A percentile compares a stretch with the other conserved stretches of the same genome.
These are phyloP conservation scores for Drusus annulatus DNA, from an alignment of 1,140 invertebrate genomes.

Conservation along the genomic window DNA sequence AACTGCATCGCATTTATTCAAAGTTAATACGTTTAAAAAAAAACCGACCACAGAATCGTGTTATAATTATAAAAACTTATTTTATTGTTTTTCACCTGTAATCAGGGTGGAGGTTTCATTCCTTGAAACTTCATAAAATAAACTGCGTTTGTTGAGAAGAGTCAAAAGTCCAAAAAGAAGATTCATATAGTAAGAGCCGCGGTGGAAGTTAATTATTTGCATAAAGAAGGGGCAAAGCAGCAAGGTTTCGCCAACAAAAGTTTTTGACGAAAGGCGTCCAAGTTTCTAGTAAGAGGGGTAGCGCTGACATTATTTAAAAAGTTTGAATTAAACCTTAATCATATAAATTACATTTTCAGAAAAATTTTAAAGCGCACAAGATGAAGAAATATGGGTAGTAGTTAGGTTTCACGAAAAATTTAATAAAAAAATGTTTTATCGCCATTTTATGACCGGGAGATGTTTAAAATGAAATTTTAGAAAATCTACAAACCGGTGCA, in stretches of 20 bases:
- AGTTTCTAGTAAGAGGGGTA: slow-evolving; percentile 40
- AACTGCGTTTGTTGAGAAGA: slow-evolving; percentile 32
- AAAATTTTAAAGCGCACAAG: not conserved
- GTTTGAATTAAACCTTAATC: slow-evolving; percentile 38
- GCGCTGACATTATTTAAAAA: slow-evolving; percentile 46
- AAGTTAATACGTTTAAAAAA: too few relatives aligned
- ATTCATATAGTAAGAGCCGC: slow-evolving; percentile 50
- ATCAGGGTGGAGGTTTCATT: not conserved
- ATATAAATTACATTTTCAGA: slow-evolving; percentile 33
- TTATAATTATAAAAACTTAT: too few relatives aligned
- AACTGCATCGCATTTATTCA: too few relatives aligned
- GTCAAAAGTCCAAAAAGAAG: slow-evolving; percentile 44
- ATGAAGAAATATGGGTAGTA: too few relatives aligned
- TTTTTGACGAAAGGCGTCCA: slow-evolving; percentile 55
- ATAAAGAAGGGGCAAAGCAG: slow-evolving; percentile 54
- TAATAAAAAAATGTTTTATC: too few relatives aligned
- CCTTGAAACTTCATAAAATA: slow-evolving; percentile 5
- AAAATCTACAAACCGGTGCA: too few relatives aligned
- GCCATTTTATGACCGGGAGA: too few relatives aligned
- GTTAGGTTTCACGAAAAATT: too few relatives aligned
- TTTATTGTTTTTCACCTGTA: too few relatives aligned
- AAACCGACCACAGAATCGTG: too few relatives aligned
- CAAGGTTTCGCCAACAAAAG: slow-evolving; percentile 53
- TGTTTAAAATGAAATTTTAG: too few relatives aligned
- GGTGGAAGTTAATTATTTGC: slow-evolving; percentile 58